These are phyloP conservation scores for Nothoprocta pentlandii DNA, from an alignment of 2,113 vertebrate genomes.

Conservation along the genomic window DNA sequence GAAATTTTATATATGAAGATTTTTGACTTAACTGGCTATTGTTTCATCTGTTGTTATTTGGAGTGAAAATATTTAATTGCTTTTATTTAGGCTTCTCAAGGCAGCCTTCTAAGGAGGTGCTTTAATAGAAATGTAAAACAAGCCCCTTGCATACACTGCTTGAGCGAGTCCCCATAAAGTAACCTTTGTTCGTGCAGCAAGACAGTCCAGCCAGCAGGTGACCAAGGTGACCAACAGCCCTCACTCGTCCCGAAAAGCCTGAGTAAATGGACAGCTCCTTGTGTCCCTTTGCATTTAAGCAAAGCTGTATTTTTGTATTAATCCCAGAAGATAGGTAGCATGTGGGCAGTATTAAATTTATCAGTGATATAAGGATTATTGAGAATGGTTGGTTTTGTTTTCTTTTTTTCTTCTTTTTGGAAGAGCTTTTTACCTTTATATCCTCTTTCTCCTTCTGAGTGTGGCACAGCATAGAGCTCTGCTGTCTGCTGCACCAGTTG, in stretches of 20 bases:
- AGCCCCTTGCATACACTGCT: not conserved
- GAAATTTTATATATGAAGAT: not conserved
- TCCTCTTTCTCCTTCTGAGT: constrained; percentile 14
- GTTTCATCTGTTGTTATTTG: not conserved
- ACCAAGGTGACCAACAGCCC: not conserved
- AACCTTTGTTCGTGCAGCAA: not conserved
- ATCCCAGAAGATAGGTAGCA: not conserved
- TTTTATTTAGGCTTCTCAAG: not conserved
- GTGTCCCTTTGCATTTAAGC: not conserved
- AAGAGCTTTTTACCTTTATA: constrained; percentile 26
- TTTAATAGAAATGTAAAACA: not conserved
- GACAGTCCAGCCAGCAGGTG: not conserved
- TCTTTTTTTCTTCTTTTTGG: not conserved
- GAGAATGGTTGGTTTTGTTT: not conserved
- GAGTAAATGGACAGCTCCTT: not conserved
- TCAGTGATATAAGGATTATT: not conserved
- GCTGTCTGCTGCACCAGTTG: constrained; percentile 19
- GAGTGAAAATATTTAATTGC: not conserved
- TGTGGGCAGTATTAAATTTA: not conserved
- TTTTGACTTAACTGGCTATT: not conserved
- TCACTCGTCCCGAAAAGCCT: not conserved
- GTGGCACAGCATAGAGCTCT: not conserved
- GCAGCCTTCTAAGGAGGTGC: not conserved
- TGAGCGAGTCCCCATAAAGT: not conserved
- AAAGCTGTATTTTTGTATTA: not conserved